A percentile compares a stretch with the other conserved stretches of the same genome.
These are phyloP conservation scores for Fistularia commersonii DNA, from an alignment of 2,797 vertebrate genomes.

Conservation along the genomic window DNA sequence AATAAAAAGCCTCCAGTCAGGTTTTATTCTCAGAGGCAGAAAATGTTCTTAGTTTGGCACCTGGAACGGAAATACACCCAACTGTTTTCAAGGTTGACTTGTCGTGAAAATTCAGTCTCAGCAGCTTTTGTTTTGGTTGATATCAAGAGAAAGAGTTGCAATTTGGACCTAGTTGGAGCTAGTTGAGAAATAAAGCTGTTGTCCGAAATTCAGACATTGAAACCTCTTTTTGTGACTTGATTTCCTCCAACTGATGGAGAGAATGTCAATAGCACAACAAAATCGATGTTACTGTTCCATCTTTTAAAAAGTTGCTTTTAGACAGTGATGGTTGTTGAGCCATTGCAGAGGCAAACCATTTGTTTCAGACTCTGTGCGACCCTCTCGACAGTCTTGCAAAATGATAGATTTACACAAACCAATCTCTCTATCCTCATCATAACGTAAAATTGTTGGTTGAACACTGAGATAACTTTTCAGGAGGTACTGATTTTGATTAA, in stretches of 20 bases:
- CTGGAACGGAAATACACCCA: conserved; percentile 46
- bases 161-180: conserved; percentile 4
- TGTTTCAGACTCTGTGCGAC: too few species aligned
- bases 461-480: too few species aligned
- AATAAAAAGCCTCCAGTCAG: conserved; percentile 23
- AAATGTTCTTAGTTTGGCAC: conserved; percentile 30
- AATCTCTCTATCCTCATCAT: too few species aligned
- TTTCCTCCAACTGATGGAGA: conserved; percentile 3
- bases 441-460: too few species aligned
- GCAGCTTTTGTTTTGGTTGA: conserved; percentile 31
- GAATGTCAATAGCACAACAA: not conserved
- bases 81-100: conserved; percentile 53
- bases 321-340: too few species aligned
- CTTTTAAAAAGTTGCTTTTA: too few species aligned
- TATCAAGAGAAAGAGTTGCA: conserved; percentile 15
- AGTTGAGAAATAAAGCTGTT: conserved; percentile 10
- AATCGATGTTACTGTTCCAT: too few species aligned
- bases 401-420: too few species aligned
- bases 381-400: too few species aligned
- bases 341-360: too few species aligned
- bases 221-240: not conserved
- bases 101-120: conserved; percentile 43
- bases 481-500: too few species aligned
- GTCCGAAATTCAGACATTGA: too few species aligned
- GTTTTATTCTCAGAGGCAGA: conserved; percentile 43